Evolutionary conservation across 2,113 vertebrate species (phyloP).

Genomic region (Malurus melanocephalus): DNA sequence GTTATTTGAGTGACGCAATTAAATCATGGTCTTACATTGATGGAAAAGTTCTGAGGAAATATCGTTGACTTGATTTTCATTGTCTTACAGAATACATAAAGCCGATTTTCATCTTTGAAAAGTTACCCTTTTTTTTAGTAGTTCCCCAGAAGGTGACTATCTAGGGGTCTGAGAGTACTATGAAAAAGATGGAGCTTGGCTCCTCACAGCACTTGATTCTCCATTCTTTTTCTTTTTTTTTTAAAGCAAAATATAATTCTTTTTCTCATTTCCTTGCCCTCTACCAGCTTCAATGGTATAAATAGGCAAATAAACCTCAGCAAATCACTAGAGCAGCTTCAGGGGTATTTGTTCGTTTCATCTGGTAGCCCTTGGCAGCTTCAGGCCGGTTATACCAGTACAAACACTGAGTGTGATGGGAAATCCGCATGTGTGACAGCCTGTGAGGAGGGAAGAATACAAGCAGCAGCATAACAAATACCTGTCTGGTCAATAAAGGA

Average conservation of each 20-base stretch:
- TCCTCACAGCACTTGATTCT: background rate
- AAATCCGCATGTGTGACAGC: background rate
- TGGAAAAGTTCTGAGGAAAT: background rate
- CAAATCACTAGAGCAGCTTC: background rate
- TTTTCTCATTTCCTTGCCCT: background rate
- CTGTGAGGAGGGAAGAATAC: background rate
- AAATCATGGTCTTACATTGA: background rate
- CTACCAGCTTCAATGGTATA: background rate
- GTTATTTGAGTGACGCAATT: background rate
- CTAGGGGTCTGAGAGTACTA: background rate
- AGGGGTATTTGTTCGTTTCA: background rate
- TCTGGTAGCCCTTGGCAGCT: background rate
- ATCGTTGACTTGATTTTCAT: background rate
- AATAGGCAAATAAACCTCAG: background rate
- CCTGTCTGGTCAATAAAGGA: background rate
- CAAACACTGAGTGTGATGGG: background rate
- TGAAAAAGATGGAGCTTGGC: background rate
- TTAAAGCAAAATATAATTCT: background rate
- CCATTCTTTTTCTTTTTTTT: background rate
- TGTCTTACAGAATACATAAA: background rate
- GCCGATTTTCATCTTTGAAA: background rate
- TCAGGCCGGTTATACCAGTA: accelerated
- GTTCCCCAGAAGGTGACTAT: background rate
- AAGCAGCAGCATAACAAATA: background rate
- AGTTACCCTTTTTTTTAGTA: background rate